Conservation (phyloP, 2,797 vertebrate genomes). For the Coilia nasus region DNA sequence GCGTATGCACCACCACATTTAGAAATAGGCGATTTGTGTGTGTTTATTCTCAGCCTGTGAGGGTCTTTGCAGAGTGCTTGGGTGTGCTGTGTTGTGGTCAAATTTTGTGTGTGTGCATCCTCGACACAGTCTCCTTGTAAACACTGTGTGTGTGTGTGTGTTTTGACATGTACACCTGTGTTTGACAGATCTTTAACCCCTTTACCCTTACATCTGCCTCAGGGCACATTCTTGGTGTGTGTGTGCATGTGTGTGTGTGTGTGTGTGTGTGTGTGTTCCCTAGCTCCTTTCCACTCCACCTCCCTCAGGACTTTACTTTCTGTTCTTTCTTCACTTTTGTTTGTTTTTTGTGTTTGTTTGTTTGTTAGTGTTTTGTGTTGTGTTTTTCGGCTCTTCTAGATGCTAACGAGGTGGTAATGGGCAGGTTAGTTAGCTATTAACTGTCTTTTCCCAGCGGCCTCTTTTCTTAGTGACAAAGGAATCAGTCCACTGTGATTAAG, state of each 20-base stretch:
- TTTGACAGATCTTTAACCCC: not conserved
- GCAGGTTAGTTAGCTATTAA: constrained; percentile 40
- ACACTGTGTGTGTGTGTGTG: not conserved
- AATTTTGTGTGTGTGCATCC: not conserved
- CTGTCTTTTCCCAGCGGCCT: constrained; percentile 32
- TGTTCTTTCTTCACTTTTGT: not conserved
- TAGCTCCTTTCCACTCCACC: not conserved
- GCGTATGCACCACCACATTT: not conserved
- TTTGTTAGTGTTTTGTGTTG: constrained; percentile 29
- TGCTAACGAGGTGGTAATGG: constrained; percentile 49
- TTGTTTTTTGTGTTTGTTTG: not conserved
- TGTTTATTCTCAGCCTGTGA: not conserved
- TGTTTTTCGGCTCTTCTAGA: constrained; percentile 34
- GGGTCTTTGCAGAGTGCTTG: not conserved
- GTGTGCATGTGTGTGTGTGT: not conserved
- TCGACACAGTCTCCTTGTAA: not conserved
- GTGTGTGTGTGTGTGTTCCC: not conserved
- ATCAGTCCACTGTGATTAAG: constrained; percentile 14
- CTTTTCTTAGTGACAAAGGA: not conserved
- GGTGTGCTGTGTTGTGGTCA: not conserved
- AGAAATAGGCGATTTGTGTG: not conserved
- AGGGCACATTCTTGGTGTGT: not conserved
- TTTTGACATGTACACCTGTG: not conserved
- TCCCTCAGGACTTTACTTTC: not conserved
- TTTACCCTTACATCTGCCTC: not conserved